These are phyloP conservation scores for Danionella cerebrum DNA, from an alignment of 2,113 vertebrate genomes.

Conservation along the genomic window DNA sequence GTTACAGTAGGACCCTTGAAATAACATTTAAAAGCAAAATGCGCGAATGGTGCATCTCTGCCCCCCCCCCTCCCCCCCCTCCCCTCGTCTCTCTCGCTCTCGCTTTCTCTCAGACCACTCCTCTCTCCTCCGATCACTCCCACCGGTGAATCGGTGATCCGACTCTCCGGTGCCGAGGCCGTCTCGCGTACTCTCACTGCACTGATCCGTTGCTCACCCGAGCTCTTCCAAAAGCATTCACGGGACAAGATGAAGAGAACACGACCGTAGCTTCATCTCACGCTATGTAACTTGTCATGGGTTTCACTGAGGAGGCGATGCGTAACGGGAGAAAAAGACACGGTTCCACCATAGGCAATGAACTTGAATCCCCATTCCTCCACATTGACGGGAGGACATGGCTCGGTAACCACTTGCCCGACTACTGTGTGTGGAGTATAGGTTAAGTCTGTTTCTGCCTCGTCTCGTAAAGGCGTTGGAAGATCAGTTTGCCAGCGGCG, in stretches of 20 bases:
- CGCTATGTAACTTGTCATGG: neutral
- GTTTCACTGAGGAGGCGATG: conserved; percentile 19
- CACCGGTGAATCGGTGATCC: neutral
- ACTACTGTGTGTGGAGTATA: neutral
- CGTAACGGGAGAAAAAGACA: conserved; percentile 6
- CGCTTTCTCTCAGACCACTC: conserved; percentile 13
- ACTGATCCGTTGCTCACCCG: no score
- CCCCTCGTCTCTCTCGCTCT: neutral
- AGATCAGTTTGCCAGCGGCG: neutral
- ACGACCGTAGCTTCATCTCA: neutral
- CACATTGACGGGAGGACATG: neutral
- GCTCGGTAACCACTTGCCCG: neutral
- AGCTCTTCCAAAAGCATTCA: neutral
- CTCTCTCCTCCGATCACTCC: conserved; percentile 1
- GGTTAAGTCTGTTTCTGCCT: neutral
- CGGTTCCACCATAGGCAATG: neutral
- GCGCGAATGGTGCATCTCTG: neutral
- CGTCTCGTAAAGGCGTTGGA: neutral
- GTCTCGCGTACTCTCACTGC: neutral
- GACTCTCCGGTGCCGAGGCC: neutral
- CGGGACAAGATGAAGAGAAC: neutral
- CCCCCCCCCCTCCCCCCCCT: conserved; percentile 1
- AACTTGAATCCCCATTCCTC: conserved; percentile 16
- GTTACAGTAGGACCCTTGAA: no score
- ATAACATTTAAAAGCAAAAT: neutral